phyloP scores from a whole-genome alignment of 2,797 vertebrate species.

The Tinamus major region DNA sequence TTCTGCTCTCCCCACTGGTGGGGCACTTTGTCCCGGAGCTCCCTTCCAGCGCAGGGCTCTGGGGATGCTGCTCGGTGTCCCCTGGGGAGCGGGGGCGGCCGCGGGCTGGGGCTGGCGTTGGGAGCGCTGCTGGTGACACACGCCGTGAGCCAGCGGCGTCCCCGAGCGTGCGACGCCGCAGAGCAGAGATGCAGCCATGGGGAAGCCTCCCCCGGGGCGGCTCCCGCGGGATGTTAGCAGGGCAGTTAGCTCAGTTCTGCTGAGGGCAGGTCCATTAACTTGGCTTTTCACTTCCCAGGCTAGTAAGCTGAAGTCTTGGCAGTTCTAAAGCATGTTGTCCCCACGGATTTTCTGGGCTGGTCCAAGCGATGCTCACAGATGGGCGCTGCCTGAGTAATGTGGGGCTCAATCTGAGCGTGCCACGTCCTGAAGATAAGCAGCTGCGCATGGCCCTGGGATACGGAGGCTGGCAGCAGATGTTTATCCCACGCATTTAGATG shows the following conservation, averaged over 20 bases:
- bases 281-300: not conserved
- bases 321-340: not conserved
- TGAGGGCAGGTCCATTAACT: not conserved
- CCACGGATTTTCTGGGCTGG: not conserved
- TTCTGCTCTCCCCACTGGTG: not conserved
- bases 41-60: not conserved
- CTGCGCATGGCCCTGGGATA: too few species aligned
- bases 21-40: not conserved
- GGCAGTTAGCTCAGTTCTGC: not conserved
- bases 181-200: not conserved
- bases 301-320: not conserved
- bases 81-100: not conserved
- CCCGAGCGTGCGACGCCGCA: not conserved
- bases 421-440: too few species aligned
- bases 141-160: not conserved
- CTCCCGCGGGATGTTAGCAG: not conserved
- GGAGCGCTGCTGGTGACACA: not conserved
- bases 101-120: not conserved
- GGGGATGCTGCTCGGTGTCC: not conserved
- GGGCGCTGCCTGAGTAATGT: not conserved
- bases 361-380: not conserved
- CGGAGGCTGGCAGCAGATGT: not conserved
- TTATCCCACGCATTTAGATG: not conserved
- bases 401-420: not conserved
- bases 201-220: not conserved